A percentile compares a stretch with the other conserved stretches of the same genome.
These are phyloP conservation scores for Pheosia gnoma DNA, from an alignment of 2,888 invertebrate genomes.

Conservation along the genomic window DNA sequence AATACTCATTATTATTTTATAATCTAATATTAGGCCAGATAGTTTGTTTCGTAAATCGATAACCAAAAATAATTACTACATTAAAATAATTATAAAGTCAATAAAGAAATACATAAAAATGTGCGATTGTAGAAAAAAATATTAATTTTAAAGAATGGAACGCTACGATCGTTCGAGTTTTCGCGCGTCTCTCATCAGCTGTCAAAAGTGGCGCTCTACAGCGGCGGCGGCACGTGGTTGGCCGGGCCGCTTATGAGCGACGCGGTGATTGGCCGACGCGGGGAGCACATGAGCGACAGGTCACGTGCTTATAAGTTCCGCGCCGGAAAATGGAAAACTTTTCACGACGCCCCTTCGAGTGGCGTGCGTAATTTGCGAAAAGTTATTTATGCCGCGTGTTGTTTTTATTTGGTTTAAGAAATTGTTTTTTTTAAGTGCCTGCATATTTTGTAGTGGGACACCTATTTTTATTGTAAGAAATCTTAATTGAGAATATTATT, in stretches of 20 bases:
- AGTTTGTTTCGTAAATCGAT: too few relatives aligned
- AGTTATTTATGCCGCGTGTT: not conserved
- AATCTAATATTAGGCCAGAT: too few relatives aligned
- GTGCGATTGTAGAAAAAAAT: not conserved
- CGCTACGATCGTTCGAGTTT: slow-evolving; percentile 24
- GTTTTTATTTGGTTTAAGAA: not conserved
- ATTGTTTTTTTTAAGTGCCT: too few relatives aligned
- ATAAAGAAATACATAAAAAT: not conserved
- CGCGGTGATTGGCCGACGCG: slow-evolving; percentile 69
- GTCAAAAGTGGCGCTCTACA: slow-evolving; percentile 71
- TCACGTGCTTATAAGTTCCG: slow-evolving; percentile 83
- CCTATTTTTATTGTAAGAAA: not conserved
- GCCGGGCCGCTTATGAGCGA: slow-evolving; percentile 69
- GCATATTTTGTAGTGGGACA: too few relatives aligned
- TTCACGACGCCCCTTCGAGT: slow-evolving; percentile 43
- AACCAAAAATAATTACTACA: too few relatives aligned
- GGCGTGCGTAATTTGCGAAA: slow-evolving; percentile 5
- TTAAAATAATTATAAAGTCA: too few relatives aligned
- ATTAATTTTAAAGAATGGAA: not conserved
- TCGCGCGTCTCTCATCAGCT: slow-evolving; percentile 73
- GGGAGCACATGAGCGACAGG: slow-evolving; percentile 76
- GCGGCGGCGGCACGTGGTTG: slow-evolving; percentile 62
- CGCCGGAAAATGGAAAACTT: slow-evolving; percentile 62
- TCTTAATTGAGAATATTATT: not conserved
- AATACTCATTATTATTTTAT: too few relatives aligned